phyloP scores from a whole-genome alignment of 2,113 vertebrate genomes.

The Myrmecophaga tridactyla region DNA sequence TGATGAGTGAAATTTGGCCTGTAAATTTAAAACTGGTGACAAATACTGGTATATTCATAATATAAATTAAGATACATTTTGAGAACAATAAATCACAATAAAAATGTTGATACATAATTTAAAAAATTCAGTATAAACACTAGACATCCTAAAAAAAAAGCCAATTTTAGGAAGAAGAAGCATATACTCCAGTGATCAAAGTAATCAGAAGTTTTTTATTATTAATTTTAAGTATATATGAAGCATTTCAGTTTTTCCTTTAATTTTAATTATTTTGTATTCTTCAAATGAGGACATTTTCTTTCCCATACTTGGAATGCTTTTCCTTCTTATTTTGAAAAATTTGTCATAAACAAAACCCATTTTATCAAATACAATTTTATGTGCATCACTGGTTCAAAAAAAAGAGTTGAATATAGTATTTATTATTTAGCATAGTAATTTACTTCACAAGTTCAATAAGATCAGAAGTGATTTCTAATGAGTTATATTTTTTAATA shows the following conservation, averaged over 20 bases:
- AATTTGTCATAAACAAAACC: neutral
- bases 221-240: neutral
- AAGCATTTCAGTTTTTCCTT: neutral
- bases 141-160: neutral
- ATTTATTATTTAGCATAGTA: neutral
- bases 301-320: neutral
- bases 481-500: neutral
- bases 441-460: neutral
- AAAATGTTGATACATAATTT: neutral
- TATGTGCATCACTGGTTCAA: neutral
- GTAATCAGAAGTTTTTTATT: neutral
- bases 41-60: neutral
- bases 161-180: neutral
- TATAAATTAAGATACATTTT: neutral
- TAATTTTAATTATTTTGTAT: neutral
- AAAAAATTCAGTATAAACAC: neutral
- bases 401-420: too few species aligned
- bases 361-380: neutral
- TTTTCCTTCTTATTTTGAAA: neutral
- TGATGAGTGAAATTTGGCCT: neutral
- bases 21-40: neutral
- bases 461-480: neutral
- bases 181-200: neutral
- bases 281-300: neutral
- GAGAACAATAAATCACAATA: neutral